Evolutionary conservation across 2,797 vertebrate species (phyloP), one percentile per base, ranked within the genome.

Genomic region (Enteromius afrohamiltoni): DNA sequence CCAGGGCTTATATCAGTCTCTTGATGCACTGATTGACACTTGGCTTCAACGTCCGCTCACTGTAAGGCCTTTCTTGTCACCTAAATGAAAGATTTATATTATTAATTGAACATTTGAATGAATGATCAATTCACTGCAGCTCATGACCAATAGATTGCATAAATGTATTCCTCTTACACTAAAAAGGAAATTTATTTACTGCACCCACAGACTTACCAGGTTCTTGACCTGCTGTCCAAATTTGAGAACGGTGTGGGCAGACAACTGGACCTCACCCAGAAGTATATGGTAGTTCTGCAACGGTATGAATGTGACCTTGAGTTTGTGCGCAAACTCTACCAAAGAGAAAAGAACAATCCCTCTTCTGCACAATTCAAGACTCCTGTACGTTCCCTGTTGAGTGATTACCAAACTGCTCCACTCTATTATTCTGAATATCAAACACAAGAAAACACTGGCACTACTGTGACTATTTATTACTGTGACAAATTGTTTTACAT

Each of bases 281-380:
- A 94, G 84, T 94, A 95, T 84, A 53, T 84, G 77, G 55, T 89
- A 80, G 92, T 96, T 77, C 89, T 96, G 86, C 95, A 95, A 69
- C 90, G 87, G 60, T 96, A 95, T 81, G 85, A 90, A 88, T 51
- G 85, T 80, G 95, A 97, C 26, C 90, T 96, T 87, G 96, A 96
- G 64, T 90, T 91, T 83, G 92, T 96, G 83, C 91, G 84, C 86
- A 95, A 91, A 77, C 91, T 92, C 47, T 97, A 95, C 86, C 93
- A 95, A 90, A 94, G 87, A 16, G 91, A 96, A 86, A 95, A 93
- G 82, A 93, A 95, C 78, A 89, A 90, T 17, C 96, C 96, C 1
- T 93, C 94, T 45, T 86, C 90, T 11, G 93, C 92, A n/a, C 93
- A 94, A 80, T 95, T 95, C 26, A 64, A 64, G 19, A 95, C 96